Evolutionary conservation across 2,797 vertebrate genomes (phyloP).

Genomic region (Leptodactylus fallax): DNA sequence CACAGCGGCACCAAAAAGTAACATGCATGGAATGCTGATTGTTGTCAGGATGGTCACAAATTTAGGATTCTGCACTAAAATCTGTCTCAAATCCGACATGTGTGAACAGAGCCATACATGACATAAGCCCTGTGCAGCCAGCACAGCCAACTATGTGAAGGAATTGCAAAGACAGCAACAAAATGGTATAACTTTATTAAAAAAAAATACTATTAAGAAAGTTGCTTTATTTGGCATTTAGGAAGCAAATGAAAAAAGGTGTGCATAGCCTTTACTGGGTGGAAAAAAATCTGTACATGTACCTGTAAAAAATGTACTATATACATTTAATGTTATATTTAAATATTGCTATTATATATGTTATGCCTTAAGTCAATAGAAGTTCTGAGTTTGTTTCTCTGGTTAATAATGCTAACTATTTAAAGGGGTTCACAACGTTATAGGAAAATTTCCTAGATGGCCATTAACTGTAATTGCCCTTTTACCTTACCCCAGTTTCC

Average conservation of each 20-base stretch:
- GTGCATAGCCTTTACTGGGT: background rate
- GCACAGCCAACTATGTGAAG: background rate
- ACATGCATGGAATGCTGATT: no score
- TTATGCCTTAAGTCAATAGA: background rate
- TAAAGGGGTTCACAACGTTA: background rate
- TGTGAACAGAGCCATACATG: no score
- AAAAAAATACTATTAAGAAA: background rate
- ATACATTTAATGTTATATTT: conserved; percentile 16
- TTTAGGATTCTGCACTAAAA: no score
- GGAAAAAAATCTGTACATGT: background rate
- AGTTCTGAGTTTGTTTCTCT: background rate
- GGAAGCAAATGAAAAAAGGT: background rate
- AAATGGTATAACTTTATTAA: background rate
- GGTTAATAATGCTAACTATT: background rate
- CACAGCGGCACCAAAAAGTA: no score
- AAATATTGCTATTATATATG: background rate
- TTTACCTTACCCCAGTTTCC: background rate
- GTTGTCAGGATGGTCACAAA: no score
- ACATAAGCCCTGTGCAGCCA: background rate
- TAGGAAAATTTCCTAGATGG: background rate
- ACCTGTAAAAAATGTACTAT: conserved; percentile 8
- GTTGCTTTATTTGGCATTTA: background rate
- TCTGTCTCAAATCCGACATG: no score
- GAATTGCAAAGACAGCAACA: background rate
- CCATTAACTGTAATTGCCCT: background rate